phyloP scores from a whole-genome alignment of 2,888 invertebrate species.

The Amphipyra berbera region DNA sequence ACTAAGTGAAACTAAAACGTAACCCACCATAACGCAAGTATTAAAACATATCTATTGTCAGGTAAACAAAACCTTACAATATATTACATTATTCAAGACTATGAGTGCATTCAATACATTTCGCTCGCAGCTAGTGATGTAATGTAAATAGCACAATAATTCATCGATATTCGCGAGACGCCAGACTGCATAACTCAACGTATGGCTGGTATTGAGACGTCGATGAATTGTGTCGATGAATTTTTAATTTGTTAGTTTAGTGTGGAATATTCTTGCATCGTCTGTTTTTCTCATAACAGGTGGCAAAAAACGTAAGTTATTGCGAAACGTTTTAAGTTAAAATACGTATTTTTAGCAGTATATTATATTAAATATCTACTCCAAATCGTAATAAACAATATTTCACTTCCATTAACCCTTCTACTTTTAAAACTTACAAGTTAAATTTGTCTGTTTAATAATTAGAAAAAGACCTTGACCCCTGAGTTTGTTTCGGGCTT shows the following conservation, averaged over 20 bases:
- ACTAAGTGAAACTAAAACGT: neutral
- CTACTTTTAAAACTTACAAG: too few species aligned
- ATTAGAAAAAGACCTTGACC: too few species aligned
- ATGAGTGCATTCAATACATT: slow-evolving; percentile 59
- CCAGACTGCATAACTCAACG: slow-evolving; percentile 82
- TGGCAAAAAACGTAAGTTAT: neutral
- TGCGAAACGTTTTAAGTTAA: too few species aligned
- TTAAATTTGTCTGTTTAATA: too few species aligned
- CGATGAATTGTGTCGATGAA: slow-evolving; percentile 48
- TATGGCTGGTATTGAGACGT: slow-evolving; percentile 49
- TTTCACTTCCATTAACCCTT: too few species aligned
- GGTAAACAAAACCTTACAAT: slow-evolving; percentile 41
- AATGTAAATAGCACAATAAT: slow-evolving; percentile 83
- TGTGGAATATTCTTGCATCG: neutral
- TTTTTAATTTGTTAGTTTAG: neutral
- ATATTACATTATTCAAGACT: slow-evolving; percentile 53
- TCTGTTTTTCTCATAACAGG: neutral
- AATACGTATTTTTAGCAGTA: too few species aligned
- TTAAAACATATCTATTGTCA: slow-evolving; percentile 17
- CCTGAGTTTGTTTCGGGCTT: too few species aligned
- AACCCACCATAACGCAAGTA: neutral
- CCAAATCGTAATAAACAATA: too few species aligned
- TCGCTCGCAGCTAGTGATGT: slow-evolving; percentile 74
- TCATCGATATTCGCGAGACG: slow-evolving; percentile 82
- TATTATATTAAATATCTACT: too few species aligned